Base-by-base conservation (phyloP, 2,113 vertebrate species). In the Delphinus delphis region DNA sequence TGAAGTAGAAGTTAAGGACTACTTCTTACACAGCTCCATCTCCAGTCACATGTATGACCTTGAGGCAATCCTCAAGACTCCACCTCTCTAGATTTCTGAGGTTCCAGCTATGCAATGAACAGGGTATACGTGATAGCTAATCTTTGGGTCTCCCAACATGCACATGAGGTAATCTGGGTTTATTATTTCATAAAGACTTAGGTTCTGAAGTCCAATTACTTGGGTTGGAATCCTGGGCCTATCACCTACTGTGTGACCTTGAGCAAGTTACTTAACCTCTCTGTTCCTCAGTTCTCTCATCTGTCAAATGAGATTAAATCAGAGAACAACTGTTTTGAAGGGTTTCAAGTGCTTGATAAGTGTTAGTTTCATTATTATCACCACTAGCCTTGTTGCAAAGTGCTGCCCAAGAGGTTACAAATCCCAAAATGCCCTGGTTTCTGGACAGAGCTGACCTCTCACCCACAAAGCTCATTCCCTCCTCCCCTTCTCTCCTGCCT, bases 391-490 rank as follows among this genome's bases (percentile, higher is more conserved):
- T 68, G n/a, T 26, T 0, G 0, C 44, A 71, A 84, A 76, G 47
- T 31, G 53, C 73, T 82, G 79, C 58, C 84, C 55, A 36, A 92
- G 53, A 97, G 33, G 25, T 77, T 96, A 67, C 86, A 95, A 74
- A 62, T 28, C 17, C 31, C 60, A 10, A 71, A n/a, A 47, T 92
- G 8, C 88, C 81, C 93, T 28, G 18, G 95, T 96, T 91, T 88
- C 94, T 58, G 31, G 74, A 60, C 1, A 41, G 47, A 76, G 63
- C 70, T 50, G 23, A 95, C 36, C 67, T 93, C 76, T 98, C 50
- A 17, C 50, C 17, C 1, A 1, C 85, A 91, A 87, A 95, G 85
- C 95, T 94, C 41, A 47, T 93, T 88, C 97, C 50, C 96, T 94
- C 63, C n/a, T 65, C 31, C 23, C 5, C 5, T 38, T 25, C 38